Base-by-base conservation (phyloP, 2,888 invertebrate species). In the Drosophila mettleri region DNA sequence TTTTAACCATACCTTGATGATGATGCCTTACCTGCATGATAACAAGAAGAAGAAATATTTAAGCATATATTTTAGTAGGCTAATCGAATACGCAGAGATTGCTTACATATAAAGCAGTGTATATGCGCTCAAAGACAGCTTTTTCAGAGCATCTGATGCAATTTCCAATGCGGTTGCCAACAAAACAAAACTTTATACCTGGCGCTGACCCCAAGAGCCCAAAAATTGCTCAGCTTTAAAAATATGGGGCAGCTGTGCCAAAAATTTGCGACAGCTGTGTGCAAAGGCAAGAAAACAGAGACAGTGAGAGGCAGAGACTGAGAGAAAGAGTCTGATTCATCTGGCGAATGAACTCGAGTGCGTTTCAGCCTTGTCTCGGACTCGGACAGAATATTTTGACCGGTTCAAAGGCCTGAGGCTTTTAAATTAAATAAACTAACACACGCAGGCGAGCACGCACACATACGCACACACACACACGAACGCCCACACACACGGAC, bases 371-470 rank as follows among this genome's bases (percentile, higher is more conserved):
- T 53, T 41, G 34, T 12, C 27, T 39, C 46, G 31, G 33, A 39
- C 45, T 53, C 14, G 20, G 24, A 36, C 10, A 9, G 24, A 8
- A 22, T 46, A 14, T 36, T 61, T 36, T 38, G 20, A 33, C 53
- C 45, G 27, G 34, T 41, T n/a, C 27, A 12, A 34, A 55, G n/a
- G 49, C 85, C 79, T 58, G 31, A 72, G 82, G 87, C 72, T 70
- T 87, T 87, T 60, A 87, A 82, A 82, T 85, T 85, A 87, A 82
- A 80, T 86, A 77, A 81, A 86, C 81, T 71, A 80, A 70, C 66
- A 61, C 60, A 59, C 51, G 54, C 60, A 34, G 39, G 34, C 55
- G 31, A 6, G 46, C 27, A 39, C 33, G 31, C 12, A 31, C 49
- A 39, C 29, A 49, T 58, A 39, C 33, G 36, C 18, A 29, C 43